Evolutionary conservation across 2,113 vertebrate genomes (phyloP).

Genomic region (Xenotilapia flavipinnis): DNA sequence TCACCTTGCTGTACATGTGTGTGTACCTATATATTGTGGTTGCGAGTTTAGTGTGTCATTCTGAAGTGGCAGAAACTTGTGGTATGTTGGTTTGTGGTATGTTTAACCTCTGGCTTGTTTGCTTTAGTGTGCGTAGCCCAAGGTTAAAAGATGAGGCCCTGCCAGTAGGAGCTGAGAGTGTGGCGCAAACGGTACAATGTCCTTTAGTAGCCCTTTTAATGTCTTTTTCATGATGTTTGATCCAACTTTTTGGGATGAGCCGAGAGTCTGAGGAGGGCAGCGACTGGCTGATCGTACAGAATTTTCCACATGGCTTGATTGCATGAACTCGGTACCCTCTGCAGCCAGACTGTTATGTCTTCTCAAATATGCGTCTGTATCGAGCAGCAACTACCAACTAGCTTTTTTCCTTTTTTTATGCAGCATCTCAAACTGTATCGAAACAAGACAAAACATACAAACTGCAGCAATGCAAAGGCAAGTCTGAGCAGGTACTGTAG

Average conservation of each 20-base stretch:
- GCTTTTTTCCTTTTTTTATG: rapidly evolving
- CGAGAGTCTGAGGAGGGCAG: neutral
- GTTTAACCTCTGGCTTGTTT: neutral
- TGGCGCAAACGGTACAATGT: rapidly evolving
- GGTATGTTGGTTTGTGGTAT: neutral
- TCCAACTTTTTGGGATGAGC: neutral
- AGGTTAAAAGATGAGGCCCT: neutral
- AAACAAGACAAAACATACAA: neutral
- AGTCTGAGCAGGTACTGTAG: neutral
- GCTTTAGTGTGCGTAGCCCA: neutral
- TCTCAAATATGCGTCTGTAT: neutral
- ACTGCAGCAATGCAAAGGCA: neutral
- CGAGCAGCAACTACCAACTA: neutral
- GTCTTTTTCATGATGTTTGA: neutral
- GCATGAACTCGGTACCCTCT: neutral
- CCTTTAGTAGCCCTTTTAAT: neutral
- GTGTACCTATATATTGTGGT: neutral
- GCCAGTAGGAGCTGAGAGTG: rapidly evolving
- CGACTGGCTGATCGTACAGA: neutral
- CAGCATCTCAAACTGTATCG: neutral
- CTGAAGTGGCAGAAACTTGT: neutral
- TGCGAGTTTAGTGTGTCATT: neutral
- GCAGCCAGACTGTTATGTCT: slow-evolving; percentile 10
- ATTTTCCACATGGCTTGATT: slow-evolving; percentile 17
- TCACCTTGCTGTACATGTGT: neutral